phyloP scores from a whole-genome alignment of 2,888 invertebrate species.

The Mythimna pallens region DNA sequence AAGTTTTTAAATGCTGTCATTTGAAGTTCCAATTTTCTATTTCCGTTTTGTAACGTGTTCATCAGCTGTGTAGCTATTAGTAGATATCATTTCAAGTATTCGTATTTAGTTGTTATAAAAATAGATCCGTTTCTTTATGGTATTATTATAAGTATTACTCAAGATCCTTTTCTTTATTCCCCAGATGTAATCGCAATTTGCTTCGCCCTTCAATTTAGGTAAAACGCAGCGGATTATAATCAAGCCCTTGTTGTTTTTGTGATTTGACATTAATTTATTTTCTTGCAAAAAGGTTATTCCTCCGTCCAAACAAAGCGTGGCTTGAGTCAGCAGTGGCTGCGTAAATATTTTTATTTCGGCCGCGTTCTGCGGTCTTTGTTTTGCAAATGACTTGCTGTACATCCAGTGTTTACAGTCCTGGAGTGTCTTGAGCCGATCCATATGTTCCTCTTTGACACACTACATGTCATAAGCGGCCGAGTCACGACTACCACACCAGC shows the following conservation, averaged over 20 bases:
- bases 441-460: conserved; percentile 77
- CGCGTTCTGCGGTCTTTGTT: conserved; percentile 85
- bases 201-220: conserved; percentile 39
- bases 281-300: conserved; percentile 82
- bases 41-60: conserved; percentile 2
- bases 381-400: conserved; percentile 86
- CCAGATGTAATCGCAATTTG: conserved; percentile 18
- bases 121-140: background rate
- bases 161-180: background rate
- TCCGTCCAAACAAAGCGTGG: conserved; percentile 84
- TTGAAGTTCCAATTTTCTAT: background rate
- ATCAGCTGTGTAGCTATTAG: background rate
- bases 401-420: conserved; percentile 81
- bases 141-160: background rate
- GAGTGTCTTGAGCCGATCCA: conserved; percentile 82
- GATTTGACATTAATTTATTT: conserved; percentile 85
- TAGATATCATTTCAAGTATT: background rate
- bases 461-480: conserved; percentile 71
- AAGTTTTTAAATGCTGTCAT: conserved; percentile 20
- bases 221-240: conserved; percentile 55
- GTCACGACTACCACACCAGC: conserved; percentile 67
- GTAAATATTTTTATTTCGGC: conserved; percentile 89
- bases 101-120: background rate
- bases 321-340: conserved; percentile 85
- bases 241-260: conserved; percentile 64